Conservation (phyloP, 2,113 vertebrate genomes). For the Strix aluco region DNA sequence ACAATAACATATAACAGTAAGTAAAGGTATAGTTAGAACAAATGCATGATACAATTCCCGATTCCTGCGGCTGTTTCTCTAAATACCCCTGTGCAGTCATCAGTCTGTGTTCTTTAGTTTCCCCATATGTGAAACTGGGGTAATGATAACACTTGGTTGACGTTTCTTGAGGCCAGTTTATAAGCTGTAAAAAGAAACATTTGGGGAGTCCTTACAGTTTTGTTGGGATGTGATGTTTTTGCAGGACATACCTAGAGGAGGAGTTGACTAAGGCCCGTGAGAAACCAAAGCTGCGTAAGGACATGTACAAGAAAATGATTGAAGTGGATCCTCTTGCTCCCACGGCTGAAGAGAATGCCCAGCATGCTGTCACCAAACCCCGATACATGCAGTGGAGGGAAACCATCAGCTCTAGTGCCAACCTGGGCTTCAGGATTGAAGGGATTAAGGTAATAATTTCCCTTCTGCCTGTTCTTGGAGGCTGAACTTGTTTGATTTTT, state of each 20-base stretch:
- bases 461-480: background rate
- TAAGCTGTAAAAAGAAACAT: background rate
- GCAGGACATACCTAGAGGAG: conserved; percentile 94
- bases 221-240: conserved; percentile 13
- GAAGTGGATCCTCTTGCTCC: conserved; percentile 91
- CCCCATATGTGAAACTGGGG: background rate
- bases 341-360: conserved; percentile 85
- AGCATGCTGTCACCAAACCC: conserved; percentile 89
- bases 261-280: conserved; percentile 92
- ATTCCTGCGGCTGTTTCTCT: background rate
- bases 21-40: background rate
- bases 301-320: conserved; percentile 97
- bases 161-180: background rate
- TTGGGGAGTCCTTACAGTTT: background rate
- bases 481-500: background rate
- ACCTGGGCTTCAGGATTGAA: conserved; percentile 95
- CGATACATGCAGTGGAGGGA: conserved; percentile 99
- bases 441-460: conserved; percentile 88
- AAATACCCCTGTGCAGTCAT: background rate
- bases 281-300: conserved; percentile 90
- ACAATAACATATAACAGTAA: background rate
- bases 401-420: conserved; percentile 93
- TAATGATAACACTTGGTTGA: background rate
- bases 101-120: background rate
- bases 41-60: background rate